phyloP scores from a whole-genome alignment of 2,888 invertebrate genomes.

The Athripsodes cinereus region DNA sequence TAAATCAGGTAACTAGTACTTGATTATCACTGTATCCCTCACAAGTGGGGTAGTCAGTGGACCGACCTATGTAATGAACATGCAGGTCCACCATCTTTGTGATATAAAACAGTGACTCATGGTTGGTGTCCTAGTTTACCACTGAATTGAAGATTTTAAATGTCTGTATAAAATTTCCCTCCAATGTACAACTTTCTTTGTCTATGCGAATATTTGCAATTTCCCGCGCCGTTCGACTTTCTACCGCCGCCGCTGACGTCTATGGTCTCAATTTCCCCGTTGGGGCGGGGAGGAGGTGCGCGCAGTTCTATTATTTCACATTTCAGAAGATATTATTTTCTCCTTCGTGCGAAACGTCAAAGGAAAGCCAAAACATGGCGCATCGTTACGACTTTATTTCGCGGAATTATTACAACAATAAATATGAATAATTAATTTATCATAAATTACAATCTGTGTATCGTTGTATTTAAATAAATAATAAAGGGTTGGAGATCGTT shows the following conservation, averaged over 20 bases:
- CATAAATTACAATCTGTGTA: constrained; percentile 9
- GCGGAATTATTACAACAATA: not conserved
- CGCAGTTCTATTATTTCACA: not conserved
- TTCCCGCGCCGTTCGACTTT: too few relatives aligned
- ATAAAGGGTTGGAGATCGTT: not conserved
- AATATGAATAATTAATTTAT: constrained; percentile 1
- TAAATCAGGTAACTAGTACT: too few relatives aligned
- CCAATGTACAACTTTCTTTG: not conserved
- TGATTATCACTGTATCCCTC: too few relatives aligned
- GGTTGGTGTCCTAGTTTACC: too few relatives aligned
- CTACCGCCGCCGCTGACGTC: too few relatives aligned
- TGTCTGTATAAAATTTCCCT: too few relatives aligned
- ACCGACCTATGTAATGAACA: too few relatives aligned
- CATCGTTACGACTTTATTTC: not conserved
- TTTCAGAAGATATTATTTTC: constrained; percentile 4
- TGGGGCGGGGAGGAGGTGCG: not conserved
- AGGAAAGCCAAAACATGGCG: constrained; percentile 22
- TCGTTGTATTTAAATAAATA: constrained; percentile 7
- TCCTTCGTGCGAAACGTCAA: constrained; percentile 18
- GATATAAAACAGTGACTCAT: too few relatives aligned
- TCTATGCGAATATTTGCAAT: not conserved
- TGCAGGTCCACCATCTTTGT: too few relatives aligned
- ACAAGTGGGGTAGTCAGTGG: too few relatives aligned
- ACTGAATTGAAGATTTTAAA: too few relatives aligned
- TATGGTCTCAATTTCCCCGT: not conserved